Evolutionary conservation across 2,888 invertebrate species (phyloP).

Genomic region (Microctonus aethiopoides): DNA sequence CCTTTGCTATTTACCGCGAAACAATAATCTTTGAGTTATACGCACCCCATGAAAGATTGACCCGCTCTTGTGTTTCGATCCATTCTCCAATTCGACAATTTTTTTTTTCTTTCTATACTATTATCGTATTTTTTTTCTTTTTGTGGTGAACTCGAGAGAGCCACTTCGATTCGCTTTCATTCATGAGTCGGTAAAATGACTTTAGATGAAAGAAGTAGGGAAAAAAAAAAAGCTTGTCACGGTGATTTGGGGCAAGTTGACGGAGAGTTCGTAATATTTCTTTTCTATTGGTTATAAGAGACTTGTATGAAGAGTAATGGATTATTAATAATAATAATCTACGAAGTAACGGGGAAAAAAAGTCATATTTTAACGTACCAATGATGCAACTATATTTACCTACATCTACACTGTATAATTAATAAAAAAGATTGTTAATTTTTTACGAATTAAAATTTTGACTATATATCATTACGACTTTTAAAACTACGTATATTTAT

Average conservation of each 20-base stretch:
- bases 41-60: slow-evolving; percentile 26
- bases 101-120: slow-evolving; percentile 4
- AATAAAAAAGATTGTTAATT: neutral
- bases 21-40: neutral
- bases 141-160: slow-evolving; percentile 16
- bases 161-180: slow-evolving; percentile 28
- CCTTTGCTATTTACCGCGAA: too few species aligned
- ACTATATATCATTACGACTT: too few species aligned
- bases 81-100: slow-evolving; percentile 20
- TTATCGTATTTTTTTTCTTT: slow-evolving; percentile 14
- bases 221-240: slow-evolving; percentile 25
- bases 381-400: too few species aligned
- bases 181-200: slow-evolving; percentile 28
- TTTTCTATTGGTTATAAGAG: neutral
- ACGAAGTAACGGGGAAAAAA: neutral
- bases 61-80: slow-evolving; percentile 24
- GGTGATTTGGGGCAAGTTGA: slow-evolving; percentile 19
- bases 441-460: neutral
- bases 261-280: neutral
- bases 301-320: neutral
- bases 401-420: too few species aligned
- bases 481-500: too few species aligned
- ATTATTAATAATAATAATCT: neutral
- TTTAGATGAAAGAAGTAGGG: slow-evolving; percentile 24
- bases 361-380: neutral